These are phyloP conservation scores for Sakesphorus luctuosus DNA, from an alignment of 2,113 vertebrate species.

Conservation along the genomic window DNA sequence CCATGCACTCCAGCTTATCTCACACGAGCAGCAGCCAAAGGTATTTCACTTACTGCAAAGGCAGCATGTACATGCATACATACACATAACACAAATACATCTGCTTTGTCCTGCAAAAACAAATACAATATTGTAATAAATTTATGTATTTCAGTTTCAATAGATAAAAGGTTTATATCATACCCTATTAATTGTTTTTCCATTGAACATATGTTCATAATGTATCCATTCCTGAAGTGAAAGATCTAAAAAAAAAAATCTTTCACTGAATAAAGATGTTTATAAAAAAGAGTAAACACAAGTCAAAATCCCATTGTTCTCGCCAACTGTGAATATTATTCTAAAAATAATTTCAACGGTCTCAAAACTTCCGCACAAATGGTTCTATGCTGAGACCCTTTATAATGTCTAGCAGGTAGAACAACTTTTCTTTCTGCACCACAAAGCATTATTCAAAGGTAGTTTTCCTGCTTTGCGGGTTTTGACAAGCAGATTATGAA, in stretches of 20 bases:
- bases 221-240: background rate
- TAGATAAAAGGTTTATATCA: background rate
- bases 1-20: background rate
- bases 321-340: background rate
- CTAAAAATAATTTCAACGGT: background rate
- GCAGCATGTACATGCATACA: rapidly evolving
- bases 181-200: background rate
- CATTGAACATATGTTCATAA: background rate
- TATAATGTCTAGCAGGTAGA: background rate
- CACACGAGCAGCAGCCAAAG: background rate
- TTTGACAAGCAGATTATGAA: background rate
- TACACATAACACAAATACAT: background rate
- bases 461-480: background rate
- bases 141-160: background rate
- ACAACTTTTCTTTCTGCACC: background rate
- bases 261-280: background rate
- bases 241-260: background rate
- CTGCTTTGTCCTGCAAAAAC: background rate
- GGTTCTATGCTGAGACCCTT: background rate
- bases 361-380: background rate
- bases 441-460: background rate
- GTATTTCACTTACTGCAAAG: background rate
- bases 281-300: background rate
- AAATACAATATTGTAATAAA: background rate
- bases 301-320: background rate